These are phyloP conservation scores for Labeo rohita DNA, from an alignment of 2,113 vertebrate genomes.

Conservation along the genomic window DNA sequence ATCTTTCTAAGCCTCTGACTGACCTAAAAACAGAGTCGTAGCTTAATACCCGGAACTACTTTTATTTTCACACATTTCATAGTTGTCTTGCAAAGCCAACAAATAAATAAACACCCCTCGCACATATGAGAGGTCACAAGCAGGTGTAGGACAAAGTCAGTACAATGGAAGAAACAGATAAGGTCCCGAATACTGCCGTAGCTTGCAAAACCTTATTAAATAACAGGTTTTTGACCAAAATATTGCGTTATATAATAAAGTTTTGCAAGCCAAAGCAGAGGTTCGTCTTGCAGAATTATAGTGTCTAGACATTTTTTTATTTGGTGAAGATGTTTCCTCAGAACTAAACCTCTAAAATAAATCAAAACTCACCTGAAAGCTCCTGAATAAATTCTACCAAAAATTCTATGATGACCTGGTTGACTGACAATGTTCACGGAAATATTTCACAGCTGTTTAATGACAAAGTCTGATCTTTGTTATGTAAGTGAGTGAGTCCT, in stretches of 20 bases:
- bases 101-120: background rate
- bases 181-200: background rate
- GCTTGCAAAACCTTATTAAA: conserved; percentile 9
- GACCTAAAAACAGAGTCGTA: background rate
- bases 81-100: conserved; percentile 4
- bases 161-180: background rate
- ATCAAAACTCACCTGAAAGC: background rate
- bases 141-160: background rate
- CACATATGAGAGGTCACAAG: background rate
- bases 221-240: background rate
- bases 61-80: conserved; percentile 26
- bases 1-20: background rate
- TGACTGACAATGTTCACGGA: conserved; percentile 3
- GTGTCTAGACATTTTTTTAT: background rate
- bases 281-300: too few species aligned
- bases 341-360: background rate
- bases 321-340: background rate
- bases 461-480: background rate
- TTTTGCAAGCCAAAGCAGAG: background rate
- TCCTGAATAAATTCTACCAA: background rate
- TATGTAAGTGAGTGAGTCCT: conserved; percentile 13
- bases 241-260: background rate
- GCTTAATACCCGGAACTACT: background rate
- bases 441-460: conserved; percentile 8
- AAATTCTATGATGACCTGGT: background rate